These are phyloP conservation scores for Sphaeramia orbicularis DNA, from an alignment of 2,797 vertebrate genomes.

Conservation along the genomic window DNA sequence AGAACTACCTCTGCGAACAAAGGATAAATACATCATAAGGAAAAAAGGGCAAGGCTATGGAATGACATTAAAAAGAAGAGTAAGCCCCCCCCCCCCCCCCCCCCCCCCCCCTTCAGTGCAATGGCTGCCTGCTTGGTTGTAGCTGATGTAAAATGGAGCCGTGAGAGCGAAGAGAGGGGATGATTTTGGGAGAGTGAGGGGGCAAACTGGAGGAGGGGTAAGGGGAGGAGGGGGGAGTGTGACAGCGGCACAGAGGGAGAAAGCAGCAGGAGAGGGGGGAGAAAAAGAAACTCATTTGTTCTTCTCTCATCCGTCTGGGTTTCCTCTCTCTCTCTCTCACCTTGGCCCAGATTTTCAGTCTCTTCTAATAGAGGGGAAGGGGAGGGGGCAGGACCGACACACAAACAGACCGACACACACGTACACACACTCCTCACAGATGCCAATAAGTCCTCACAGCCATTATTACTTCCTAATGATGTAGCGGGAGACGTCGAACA, in stretches of 20 bases:
- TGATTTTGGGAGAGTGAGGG: neutral
- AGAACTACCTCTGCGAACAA: slow-evolving; percentile 62
- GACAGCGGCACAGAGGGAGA: slow-evolving; percentile 44
- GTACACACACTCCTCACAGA: slow-evolving; percentile 19
- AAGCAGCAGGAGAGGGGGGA: slow-evolving; percentile 32
- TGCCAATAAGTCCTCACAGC: slow-evolving; percentile 53
- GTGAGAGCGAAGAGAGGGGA: slow-evolving; percentile 1
- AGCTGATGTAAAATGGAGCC: slow-evolving; percentile 74
- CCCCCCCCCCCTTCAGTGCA: too few relatives aligned
- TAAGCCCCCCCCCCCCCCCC: slow-evolving; percentile 18
- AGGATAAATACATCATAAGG: slow-evolving; percentile 51
- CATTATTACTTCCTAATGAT: slow-evolving; percentile 72
- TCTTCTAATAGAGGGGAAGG: slow-evolving; percentile 26
- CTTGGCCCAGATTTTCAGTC: slow-evolving; percentile 66
- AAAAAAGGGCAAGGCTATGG: slow-evolving; percentile 7
- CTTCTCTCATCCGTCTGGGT: slow-evolving; percentile 58
- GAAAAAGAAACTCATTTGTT: slow-evolving; percentile 61
- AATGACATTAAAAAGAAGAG: slow-evolving; percentile 20
- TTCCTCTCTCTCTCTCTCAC: slow-evolving; percentile 58
- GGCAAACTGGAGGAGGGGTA: slow-evolving; percentile 25
- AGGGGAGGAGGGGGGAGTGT: slow-evolving; percentile 35
- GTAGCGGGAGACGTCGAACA: slow-evolving; percentile 42
- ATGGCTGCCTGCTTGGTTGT: slow-evolving; percentile 69
- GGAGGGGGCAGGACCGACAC: slow-evolving; percentile 15
- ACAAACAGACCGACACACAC: slow-evolving; percentile 18